phyloP scores from a whole-genome alignment of 2,113 vertebrate species.

The Barbus barbus region DNA sequence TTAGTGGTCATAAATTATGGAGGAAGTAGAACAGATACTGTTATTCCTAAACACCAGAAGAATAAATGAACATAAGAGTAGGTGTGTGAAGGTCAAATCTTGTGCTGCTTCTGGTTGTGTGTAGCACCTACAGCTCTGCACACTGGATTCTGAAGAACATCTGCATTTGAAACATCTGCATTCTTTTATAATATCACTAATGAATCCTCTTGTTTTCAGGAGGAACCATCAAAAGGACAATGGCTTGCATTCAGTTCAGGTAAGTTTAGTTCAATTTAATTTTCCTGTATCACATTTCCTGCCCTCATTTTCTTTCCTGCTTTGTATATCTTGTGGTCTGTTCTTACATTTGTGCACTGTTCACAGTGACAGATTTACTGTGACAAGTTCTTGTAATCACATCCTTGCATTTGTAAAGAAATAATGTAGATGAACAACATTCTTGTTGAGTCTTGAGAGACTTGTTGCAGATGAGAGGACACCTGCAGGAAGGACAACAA shows the following conservation, averaged over 20 bases:
- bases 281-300: background rate
- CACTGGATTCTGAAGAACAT: background rate
- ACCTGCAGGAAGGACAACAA: background rate
- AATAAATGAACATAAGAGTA: background rate
- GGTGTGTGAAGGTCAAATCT: background rate
- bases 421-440: constrained; percentile 21
- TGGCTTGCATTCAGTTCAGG: background rate
- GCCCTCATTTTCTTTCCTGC: background rate
- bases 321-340: background rate
- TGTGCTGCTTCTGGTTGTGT: background rate
- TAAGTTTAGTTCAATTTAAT: background rate
- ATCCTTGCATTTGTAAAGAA: background rate
- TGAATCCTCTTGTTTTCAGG: background rate
- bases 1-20: background rate
- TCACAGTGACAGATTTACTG: background rate
- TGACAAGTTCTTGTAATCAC: background rate
- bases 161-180: background rate
- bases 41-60: background rate
- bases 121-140: background rate
- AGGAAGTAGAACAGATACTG: background rate
- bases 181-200: background rate
- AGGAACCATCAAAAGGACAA: background rate
- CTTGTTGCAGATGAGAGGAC: background rate
- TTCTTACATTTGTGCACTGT: background rate
- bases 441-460: background rate